Evolutionary conservation across 2,888 invertebrate species (phyloP).

Genomic region (Lasius fuliginosus): DNA sequence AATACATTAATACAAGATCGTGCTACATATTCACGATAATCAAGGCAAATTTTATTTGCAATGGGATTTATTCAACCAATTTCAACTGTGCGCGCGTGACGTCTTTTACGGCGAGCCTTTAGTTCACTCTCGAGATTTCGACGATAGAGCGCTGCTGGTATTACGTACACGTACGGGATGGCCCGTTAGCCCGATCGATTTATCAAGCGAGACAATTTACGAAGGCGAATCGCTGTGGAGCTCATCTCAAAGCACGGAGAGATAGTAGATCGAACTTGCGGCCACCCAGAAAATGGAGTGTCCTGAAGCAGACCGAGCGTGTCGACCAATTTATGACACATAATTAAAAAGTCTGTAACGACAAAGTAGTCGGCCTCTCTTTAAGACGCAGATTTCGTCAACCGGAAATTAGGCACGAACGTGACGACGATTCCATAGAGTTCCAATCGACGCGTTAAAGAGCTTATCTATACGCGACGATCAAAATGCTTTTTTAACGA

Average conservation of each 20-base stretch:
- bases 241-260: conserved; percentile 74
- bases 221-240: conserved; percentile 70
- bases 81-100: conserved; percentile 12
- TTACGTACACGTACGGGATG: conserved; percentile 63
- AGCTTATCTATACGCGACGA: neutral
- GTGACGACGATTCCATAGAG: neutral
- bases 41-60: conserved; percentile 33
- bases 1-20: neutral
- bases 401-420: conserved; percentile 66
- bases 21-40: neutral
- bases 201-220: conserved; percentile 82
- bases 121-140: conserved; percentile 15
- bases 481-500: neutral
- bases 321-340: conserved; percentile 84
- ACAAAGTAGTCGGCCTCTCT: conserved; percentile 71
- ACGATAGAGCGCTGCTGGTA: conserved; percentile 43
- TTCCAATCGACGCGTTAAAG: neutral
- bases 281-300: conserved; percentile 84
- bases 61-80: conserved; percentile 25
- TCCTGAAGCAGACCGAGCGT: conserved; percentile 81
- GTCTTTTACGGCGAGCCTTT: conserved; percentile 27
- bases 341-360: conserved; percentile 83
- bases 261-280: conserved; percentile 82
- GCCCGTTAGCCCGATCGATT: conserved; percentile 73
- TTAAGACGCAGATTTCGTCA: conserved; percentile 72